These are phyloP conservation scores for Drosophila serrata DNA, from an alignment of 1,140 invertebrate genomes.

Conservation along the genomic window DNA sequence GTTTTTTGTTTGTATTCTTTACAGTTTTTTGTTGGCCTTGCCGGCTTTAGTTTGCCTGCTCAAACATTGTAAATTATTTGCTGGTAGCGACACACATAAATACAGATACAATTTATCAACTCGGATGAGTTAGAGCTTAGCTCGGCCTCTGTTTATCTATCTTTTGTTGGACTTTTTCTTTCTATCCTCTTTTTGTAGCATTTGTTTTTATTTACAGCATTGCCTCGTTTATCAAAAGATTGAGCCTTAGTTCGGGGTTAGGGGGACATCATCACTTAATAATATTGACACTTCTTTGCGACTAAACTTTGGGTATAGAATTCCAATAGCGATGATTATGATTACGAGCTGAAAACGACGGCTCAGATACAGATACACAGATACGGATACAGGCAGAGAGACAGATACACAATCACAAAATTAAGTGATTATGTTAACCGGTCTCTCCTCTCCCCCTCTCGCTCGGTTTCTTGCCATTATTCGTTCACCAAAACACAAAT, in stretches of 20 bases:
- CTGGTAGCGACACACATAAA: conserved; percentile 73
- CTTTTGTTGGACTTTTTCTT: conserved; percentile 25
- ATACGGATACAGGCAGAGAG: conserved; percentile 18
- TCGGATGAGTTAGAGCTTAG: conserved; percentile 61
- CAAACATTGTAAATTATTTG: conserved; percentile 72
- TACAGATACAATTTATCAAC: conserved; percentile 79
- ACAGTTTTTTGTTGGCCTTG: conserved; percentile 65
- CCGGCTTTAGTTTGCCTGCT: conserved; percentile 63
- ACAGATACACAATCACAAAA: conserved; percentile 74
- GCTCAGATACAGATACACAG: conserved; percentile 16
- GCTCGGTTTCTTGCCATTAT: conserved; percentile 41
- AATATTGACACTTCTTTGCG: conserved; percentile 75
- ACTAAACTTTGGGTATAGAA: conserved; percentile 31
- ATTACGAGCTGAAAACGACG: conserved; percentile 64
- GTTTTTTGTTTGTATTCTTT: conserved; percentile 50
- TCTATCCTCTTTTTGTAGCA: conserved; percentile 21
- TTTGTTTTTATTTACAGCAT: conserved; percentile 53
- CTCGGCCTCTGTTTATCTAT: conserved; percentile 40
- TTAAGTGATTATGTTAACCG: conserved; percentile 83
- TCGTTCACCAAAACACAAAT: conserved; percentile 68
- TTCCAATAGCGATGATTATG: conserved; percentile 42
- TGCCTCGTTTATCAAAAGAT: conserved; percentile 73
- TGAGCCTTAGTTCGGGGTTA: conserved; percentile 47
- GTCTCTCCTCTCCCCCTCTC: conserved; percentile 10
- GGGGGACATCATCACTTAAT: conserved; percentile 76